Percentiles rank a stretch among this genome's conserved stretches.
phyloP scores from a whole-genome alignment of 30 jellyfish, hydroid and myxozoan species.

The Hydra vulgaris region DNA sequence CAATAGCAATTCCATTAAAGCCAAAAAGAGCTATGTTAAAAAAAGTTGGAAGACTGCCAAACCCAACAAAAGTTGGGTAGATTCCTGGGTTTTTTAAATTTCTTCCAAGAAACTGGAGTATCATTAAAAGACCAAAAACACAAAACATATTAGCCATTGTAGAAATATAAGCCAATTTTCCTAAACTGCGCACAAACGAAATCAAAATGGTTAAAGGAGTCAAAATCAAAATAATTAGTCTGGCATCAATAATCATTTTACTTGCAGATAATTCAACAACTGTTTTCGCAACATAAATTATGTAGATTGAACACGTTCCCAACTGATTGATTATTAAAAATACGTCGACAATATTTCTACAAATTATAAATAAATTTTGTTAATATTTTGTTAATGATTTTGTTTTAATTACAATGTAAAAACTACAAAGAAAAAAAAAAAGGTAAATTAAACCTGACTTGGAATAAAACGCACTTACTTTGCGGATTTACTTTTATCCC shows the following conservation, averaged over 20 bases:
- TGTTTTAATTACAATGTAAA: too few relatives aligned
- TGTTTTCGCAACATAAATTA: conserved; percentile 71
- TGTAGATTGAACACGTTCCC: conserved; percentile 71
- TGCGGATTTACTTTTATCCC: too few relatives aligned
- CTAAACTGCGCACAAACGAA: conserved; percentile 72
- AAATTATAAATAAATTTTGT: too few relatives aligned
- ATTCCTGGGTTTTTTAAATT: conserved; percentile 46
- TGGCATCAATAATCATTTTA: conserved; percentile 28
- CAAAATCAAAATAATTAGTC: conserved; percentile 50
- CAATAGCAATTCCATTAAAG: conserved; percentile 88
- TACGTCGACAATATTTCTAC: conserved; percentile 45
- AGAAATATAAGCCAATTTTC: conserved; percentile 60
- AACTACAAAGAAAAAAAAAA: too few relatives aligned
- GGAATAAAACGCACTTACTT: too few relatives aligned
- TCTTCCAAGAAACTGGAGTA: conserved; percentile 58
- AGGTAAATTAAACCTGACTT: too few relatives aligned
- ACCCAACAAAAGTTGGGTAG: conserved; percentile 65
- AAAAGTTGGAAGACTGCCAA: conserved; percentile 49
- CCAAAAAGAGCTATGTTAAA: conserved; percentile 65
- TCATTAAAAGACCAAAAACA: conserved; percentile 48
- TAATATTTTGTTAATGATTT: too few relatives aligned
- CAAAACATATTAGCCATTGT: conserved; percentile 61
- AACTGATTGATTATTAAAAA: conserved; percentile 62
- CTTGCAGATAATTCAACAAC: conserved; percentile 38
- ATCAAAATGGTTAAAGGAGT: conserved; percentile 44